A percentile compares a stretch with the other conserved stretches of the same genome.
These are phyloP conservation scores for Patiria pectinifera DNA, from an alignment of 53 echinoderm and acorn worm species.

Conservation along the genomic window DNA sequence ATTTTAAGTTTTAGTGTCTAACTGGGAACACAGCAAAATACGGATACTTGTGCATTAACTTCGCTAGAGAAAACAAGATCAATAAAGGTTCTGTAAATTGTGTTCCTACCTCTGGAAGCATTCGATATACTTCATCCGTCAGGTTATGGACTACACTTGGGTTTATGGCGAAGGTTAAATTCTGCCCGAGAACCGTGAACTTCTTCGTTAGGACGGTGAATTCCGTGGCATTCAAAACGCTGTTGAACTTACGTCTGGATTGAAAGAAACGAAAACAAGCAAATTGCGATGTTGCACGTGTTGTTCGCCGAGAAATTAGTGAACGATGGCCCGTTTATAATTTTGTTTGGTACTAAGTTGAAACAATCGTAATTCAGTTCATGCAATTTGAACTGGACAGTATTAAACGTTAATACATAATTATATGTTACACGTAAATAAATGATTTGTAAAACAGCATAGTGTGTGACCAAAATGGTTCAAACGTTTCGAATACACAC, in stretches of 20 bases:
- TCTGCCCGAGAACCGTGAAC: neutral
- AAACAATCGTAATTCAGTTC: too few species aligned
- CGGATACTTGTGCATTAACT: neutral
- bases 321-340: neutral
- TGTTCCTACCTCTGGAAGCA: slow-evolving; percentile 13
- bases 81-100: neutral
- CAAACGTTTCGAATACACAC: too few species aligned
- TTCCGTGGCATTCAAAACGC: slow-evolving; percentile 12
- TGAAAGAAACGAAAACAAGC: neutral
- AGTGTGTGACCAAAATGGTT: too few species aligned
- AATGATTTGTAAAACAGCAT: too few species aligned
- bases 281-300: neutral
- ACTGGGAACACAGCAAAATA: too few species aligned
- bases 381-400: too few species aligned
- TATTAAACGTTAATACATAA: too few species aligned
- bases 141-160: neutral
- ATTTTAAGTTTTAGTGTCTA: neutral
- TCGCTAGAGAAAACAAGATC: neutral
- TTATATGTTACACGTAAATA: too few species aligned
- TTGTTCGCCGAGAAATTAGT: too few species aligned
- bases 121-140: neutral
- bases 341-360: too few species aligned
- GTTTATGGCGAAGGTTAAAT: slow-evolving; percentile 19
- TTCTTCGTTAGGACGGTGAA: slow-evolving; percentile 31
- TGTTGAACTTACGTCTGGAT: slow-evolving; percentile 22